Percentiles rank a stretch among this genome's conserved stretches.
phyloP scores from a whole-genome alignment of 2,888 invertebrate species.

The Lucinisca nassula region DNA sequence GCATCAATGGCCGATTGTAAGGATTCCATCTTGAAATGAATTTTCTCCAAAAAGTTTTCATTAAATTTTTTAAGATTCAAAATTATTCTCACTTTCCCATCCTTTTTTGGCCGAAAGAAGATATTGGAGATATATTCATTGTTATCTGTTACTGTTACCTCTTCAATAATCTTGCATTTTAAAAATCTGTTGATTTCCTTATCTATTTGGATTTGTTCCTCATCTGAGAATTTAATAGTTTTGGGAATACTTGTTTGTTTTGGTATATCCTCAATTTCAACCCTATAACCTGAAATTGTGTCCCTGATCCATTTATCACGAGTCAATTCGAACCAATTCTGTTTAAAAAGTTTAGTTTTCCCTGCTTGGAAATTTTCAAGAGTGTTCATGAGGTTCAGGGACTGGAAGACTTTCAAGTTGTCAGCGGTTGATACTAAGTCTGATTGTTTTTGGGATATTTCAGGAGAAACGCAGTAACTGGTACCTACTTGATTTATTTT shows the following conservation, averaged over 20 bases:
- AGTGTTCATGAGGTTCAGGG: conserved; percentile 18
- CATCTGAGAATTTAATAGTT: neutral
- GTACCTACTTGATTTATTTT: conserved; percentile 29
- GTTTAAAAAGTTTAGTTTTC: conserved; percentile 8
- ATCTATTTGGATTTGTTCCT: conserved; percentile 17
- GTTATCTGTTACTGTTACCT: neutral
- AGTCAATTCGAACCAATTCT: conserved; percentile 19
- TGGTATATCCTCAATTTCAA: conserved; percentile 15
- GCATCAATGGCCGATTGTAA: conserved; percentile 18
- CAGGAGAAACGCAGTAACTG: neutral
- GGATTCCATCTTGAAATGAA: too few relatives aligned
- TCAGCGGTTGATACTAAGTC: too few relatives aligned
- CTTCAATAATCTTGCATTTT: conserved; percentile 21
- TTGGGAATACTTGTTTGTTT: conserved; percentile 23
- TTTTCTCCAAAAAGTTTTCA: conserved; percentile 22
- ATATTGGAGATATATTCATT: conserved; percentile 35
- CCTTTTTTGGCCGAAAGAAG: conserved; percentile 31
- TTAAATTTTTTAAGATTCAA: conserved; percentile 24
- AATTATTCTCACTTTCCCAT: conserved; percentile 16
- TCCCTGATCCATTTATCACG: conserved; percentile 27
- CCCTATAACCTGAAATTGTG: conserved; percentile 24
- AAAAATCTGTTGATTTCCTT: conserved; percentile 22
- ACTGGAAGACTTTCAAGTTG: too few relatives aligned
- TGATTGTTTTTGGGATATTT: too few relatives aligned
- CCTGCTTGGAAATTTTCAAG: conserved; percentile 24